Base-by-base conservation (phyloP, 2,797 vertebrate species). In the Sebastes hopkinsi region DNA sequence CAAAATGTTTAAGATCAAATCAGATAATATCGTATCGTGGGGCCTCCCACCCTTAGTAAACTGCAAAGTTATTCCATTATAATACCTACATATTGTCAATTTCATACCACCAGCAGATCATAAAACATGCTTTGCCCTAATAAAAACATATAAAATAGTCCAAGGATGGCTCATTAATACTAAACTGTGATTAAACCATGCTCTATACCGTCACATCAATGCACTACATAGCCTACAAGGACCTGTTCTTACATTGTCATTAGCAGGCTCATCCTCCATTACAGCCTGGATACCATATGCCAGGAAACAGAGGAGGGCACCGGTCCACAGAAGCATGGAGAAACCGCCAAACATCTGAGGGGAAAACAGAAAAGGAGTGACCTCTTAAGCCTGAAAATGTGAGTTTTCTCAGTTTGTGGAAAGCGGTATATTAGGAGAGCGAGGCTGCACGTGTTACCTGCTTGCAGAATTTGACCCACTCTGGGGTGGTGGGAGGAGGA, bases 391-490 rank as follows among this genome's bases (percentile, higher is more conserved):
- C 6, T 25, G 12, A 20, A 13, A 62, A 23, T 12, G 38, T 1
- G 14, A 22, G 20, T 20, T 52, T 67, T 67, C 23, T 71, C 1
- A 29, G 8, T 32, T 46, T 55, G 14, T 29, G 30, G 9, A 64
- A 34, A 50, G 2, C 3, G 18, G 29, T 27, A 16, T 25, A 55
- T n/a, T 10, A 3, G 7, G 10, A 25, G 11, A 68, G 0, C 25
- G 27, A 67, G 14, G n/a, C 7, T 58, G 29, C 5, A 14, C 18
- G 20, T 12, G 18, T 70, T 55, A 94, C 93, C 93, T 94, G 93
- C 77, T 97, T 97, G 79, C 98, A 99, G 94, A 99, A 99, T 82
- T 99, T 99, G 12, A 99, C 94, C 98, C 98, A 99, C 85, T 99
- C 98, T 1, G 98, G 98, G 32, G 97, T 99, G 80, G 98, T 99